Evolutionary conservation across 2,888 invertebrate genomes (phyloP).

Genomic region (Cyrtodaria siliqua): DNA sequence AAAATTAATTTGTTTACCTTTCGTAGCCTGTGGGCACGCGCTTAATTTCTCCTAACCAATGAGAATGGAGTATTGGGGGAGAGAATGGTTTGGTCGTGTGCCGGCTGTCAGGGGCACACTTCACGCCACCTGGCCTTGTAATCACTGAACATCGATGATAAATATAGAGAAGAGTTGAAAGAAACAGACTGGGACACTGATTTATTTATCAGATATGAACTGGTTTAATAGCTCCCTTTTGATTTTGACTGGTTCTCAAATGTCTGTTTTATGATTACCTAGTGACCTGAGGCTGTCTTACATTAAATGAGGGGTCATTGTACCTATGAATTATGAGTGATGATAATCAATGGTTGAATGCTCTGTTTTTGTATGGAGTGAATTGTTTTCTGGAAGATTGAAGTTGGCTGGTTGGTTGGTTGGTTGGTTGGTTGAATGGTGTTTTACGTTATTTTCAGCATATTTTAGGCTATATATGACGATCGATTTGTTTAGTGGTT

Average conservation of each 20-base stretch:
- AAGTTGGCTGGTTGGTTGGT: no score
- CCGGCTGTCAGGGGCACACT: slow-evolving; percentile 62
- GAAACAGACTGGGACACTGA: slow-evolving; percentile 30
- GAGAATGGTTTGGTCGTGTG: slow-evolving; percentile 56
- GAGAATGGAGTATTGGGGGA: not conserved
- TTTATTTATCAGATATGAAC: slow-evolving; percentile 34
- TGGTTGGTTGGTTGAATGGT: no score
- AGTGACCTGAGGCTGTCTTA: slow-evolving; percentile 1
- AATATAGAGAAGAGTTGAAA: slow-evolving; percentile 5
- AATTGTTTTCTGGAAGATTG: no score
- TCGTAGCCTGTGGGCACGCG: slow-evolving; percentile 5
- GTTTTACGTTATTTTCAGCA: no score
- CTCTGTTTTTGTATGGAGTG: not conserved
- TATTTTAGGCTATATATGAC: no score
- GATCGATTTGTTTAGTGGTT: no score
- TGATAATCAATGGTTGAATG: not conserved
- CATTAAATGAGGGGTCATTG: slow-evolving; percentile 18
- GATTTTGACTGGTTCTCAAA: slow-evolving; percentile 8
- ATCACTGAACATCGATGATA: slow-evolving; percentile 38
- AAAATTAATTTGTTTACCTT: slow-evolving; percentile 15
- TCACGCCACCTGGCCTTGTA: slow-evolving; percentile 56
- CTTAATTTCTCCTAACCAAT: slow-evolving; percentile 9
- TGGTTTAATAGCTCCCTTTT: slow-evolving; percentile 34
- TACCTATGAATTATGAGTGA: not conserved
- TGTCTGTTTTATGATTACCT: not conserved